These are phyloP conservation scores for Onychostruthus taczanowskii DNA, from an alignment of 2,113 vertebrate species.

Conservation along the genomic window DNA sequence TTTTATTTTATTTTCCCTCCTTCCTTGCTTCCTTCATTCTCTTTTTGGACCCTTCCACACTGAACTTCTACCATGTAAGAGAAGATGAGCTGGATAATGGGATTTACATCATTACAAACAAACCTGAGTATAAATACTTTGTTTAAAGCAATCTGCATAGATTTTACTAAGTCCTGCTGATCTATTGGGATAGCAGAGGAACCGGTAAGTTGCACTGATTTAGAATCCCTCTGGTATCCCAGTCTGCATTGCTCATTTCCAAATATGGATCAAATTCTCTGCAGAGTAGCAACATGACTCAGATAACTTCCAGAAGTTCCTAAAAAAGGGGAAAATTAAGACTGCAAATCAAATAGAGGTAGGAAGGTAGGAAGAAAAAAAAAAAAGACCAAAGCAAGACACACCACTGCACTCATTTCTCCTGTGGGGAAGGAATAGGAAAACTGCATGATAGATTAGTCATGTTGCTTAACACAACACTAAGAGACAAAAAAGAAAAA, in stretches of 20 bases:
- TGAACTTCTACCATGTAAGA: neutral
- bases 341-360: neutral
- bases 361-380: neutral
- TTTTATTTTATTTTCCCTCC: no score
- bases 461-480: neutral
- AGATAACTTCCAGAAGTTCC: neutral
- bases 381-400: neutral
- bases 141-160: neutral
- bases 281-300: constrained; percentile 4
- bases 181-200: neutral
- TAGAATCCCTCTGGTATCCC: neutral
- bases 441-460: neutral
- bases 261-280: neutral
- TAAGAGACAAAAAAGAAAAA: neutral
- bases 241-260: neutral
- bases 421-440: neutral
- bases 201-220: neutral
- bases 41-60: neutral
- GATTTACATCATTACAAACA: neutral
- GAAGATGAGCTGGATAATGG: neutral
- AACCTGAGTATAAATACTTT: neutral
- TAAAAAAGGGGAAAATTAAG: neutral
- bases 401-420: neutral
- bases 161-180: neutral
- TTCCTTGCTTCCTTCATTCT: no score